phyloP scores from a whole-genome alignment of 2,888 invertebrate genomes.

The Zygogramma bicolorata region DNA sequence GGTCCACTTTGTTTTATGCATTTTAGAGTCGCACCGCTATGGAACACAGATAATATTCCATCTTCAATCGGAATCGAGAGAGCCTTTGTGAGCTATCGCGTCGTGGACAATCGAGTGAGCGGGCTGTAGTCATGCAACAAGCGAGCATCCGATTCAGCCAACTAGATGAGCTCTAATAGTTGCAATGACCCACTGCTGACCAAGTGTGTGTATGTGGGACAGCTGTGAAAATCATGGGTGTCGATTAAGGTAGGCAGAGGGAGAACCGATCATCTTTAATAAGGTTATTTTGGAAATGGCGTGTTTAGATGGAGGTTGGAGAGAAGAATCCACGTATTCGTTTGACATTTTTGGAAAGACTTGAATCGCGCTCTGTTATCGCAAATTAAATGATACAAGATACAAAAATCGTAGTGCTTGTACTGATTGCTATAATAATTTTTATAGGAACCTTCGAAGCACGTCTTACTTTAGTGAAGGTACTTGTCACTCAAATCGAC shows the following conservation, averaged over 20 bases:
- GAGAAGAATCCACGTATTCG: too few relatives aligned
- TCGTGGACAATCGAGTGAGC: slow-evolving; percentile 39
- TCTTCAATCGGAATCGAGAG: slow-evolving; percentile 4
- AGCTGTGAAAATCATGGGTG: slow-evolving; percentile 44
- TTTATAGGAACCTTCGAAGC: too few relatives aligned
- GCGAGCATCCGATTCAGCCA: slow-evolving; percentile 40
- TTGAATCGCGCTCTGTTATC: too few relatives aligned
- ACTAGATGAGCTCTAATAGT: slow-evolving; percentile 64
- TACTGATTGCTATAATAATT: too few relatives aligned
- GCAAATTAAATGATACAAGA: too few relatives aligned
- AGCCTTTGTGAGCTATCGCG: slow-evolving; percentile 26
- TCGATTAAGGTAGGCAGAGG: slow-evolving; percentile 16
- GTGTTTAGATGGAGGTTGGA: too few relatives aligned
- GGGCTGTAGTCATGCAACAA: slow-evolving; percentile 34
- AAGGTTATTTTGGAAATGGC: background rate
- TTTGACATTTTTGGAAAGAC: too few relatives aligned
- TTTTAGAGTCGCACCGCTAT: slow-evolving; percentile 28
- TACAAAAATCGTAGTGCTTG: too few relatives aligned
- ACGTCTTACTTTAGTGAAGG: too few relatives aligned
- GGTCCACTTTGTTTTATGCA: slow-evolving; percentile 55
- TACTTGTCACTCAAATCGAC: too few relatives aligned
- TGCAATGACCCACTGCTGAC: slow-evolving; percentile 62
- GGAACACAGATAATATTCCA: slow-evolving; percentile 13
- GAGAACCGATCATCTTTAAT: background rate
- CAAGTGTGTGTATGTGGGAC: slow-evolving; percentile 53